Base-by-base conservation (phyloP, 2,888 invertebrate species). In the Archaeoteleia sp. region DNA sequence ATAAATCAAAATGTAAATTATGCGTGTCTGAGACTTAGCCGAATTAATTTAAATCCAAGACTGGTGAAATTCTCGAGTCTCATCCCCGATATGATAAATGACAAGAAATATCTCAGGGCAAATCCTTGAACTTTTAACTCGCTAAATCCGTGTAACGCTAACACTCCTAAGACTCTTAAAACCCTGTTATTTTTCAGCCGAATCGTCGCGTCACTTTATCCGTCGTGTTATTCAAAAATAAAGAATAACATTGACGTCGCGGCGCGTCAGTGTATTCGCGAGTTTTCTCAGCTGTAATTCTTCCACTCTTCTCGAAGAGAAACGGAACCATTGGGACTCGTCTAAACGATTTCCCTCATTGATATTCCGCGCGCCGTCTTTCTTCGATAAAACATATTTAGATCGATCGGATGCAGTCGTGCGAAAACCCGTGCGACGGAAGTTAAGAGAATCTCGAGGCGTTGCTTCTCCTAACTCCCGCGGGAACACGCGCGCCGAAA, bases 321-420 rank as follows among this genome's bases (percentile, higher is more conserved):
- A 32, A 32, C 12, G 32, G n/a, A 7, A 25, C 43, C 53, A 25
- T 40, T 40, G 35, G 27, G 34, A 35, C 27, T 48, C 32, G 5
- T 39, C 9, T 37, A 42, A 58, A 49, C 51, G 60, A 37, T 51
- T 40, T 45, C 29, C 37, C 37, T 43, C 37, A 61, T 61, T 53
- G 20, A 37, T 27, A 46, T 61, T 61, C 61, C 15, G 8, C 45
- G 13, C 53, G 9, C 17, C 14, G 51, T 30, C 13, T 45, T 61
- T 53, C 45, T 39, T 37, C 45, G 27, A 42, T 54, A 30, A 34
- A 42, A 34, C 32, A 45, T 53, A 61, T 53, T 61, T 45, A 32
- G 39, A 49, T 61, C 45, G 34, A 46, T 49, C 27, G 35, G 14
- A 23, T 29, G 13, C 46, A 46, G 32, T 32, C 30, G 30, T 27